phyloP scores from a whole-genome alignment of 2,113 vertebrate species.

The Cyprinodon brontotheroides region DNA sequence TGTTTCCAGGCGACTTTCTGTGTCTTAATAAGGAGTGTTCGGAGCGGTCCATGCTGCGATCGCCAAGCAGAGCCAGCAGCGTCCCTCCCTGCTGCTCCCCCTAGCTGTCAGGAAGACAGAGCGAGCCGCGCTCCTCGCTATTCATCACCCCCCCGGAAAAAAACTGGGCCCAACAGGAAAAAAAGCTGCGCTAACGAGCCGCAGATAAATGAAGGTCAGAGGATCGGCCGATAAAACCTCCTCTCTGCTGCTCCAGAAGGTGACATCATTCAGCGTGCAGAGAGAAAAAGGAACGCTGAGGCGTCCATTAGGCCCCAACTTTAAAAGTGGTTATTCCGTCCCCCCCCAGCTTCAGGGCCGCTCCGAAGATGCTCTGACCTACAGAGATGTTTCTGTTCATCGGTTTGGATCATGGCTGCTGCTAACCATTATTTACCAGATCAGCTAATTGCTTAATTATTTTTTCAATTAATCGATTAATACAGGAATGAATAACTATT shows the following conservation, averaged over 20 bases:
- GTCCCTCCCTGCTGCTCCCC: constrained; percentile 30
- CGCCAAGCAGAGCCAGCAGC: constrained; percentile 52
- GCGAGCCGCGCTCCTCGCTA: constrained; percentile 38
- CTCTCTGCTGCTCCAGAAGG: neutral
- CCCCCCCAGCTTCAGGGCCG: too few species aligned
- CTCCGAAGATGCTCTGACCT: too few species aligned
- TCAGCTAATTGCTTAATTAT: too few species aligned
- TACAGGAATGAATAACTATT: too few species aligned
- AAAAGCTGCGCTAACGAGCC: constrained; percentile 23
- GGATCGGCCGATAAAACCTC: neutral
- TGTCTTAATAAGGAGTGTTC: constrained; percentile 14
- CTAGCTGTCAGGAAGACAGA: constrained; percentile 51
- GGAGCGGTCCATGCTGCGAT: constrained; percentile 55
- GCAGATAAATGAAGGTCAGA: constrained; percentile 42
- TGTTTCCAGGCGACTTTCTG: neutral
- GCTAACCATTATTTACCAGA: too few species aligned
- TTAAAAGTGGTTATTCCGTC: too few species aligned
- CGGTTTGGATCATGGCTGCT: too few species aligned
- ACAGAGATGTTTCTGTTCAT: too few species aligned
- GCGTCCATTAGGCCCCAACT: neutral
- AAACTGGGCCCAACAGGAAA: constrained; percentile 28
- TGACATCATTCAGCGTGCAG: neutral
- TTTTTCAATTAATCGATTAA: too few species aligned
- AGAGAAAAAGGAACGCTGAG: neutral
- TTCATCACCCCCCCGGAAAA: constrained; percentile 31